A percentile compares a stretch with the other conserved stretches of the same genome.
Conservation (phyloP, 2,888 invertebrate genomes). For the Clepsis dumicolana region DNA sequence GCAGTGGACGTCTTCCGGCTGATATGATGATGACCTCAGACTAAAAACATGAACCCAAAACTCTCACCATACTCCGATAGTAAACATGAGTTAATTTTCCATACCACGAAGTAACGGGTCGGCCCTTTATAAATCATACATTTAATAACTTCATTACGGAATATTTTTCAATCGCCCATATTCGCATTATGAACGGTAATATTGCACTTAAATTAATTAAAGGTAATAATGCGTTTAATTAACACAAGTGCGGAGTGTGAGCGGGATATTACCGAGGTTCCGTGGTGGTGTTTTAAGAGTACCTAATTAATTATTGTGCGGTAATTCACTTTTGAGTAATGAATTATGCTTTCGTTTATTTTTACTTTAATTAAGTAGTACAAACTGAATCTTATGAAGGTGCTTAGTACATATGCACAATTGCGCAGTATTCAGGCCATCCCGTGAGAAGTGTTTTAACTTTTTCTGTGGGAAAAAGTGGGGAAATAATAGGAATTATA, state of each 20-base stretch:
- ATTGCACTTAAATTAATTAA: slow-evolving; percentile 41
- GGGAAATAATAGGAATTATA: too few relatives aligned
- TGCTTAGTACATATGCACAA: too few relatives aligned
- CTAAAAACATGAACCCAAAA: not conserved
- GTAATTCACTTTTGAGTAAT: not conserved
- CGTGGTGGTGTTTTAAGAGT: not conserved
- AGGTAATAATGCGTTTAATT: slow-evolving; percentile 39
- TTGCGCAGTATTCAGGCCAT: too few relatives aligned
- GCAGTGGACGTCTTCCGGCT: too few relatives aligned
- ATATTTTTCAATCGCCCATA: slow-evolving; percentile 38
- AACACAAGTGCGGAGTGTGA: slow-evolving; percentile 20
- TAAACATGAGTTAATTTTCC: slow-evolving; percentile 13
- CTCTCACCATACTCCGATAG: not conserved
- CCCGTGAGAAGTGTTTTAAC: too few relatives aligned
- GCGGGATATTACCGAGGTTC: slow-evolving; percentile 11
- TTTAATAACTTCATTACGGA: slow-evolving; percentile 40
- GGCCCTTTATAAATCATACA: slow-evolving; percentile 34
- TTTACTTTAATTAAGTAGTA: not conserved
- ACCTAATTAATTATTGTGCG: not conserved
- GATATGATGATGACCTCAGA: too few relatives aligned
- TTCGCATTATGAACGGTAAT: slow-evolving; percentile 32
- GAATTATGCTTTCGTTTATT: not conserved
- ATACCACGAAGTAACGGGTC: slow-evolving; percentile 11
- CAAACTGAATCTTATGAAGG: not conserved
- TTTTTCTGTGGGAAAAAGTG: too few relatives aligned